Evolutionary conservation across 2,888 invertebrate genomes (phyloP).

Genomic region (Conistra vaccinii): DNA sequence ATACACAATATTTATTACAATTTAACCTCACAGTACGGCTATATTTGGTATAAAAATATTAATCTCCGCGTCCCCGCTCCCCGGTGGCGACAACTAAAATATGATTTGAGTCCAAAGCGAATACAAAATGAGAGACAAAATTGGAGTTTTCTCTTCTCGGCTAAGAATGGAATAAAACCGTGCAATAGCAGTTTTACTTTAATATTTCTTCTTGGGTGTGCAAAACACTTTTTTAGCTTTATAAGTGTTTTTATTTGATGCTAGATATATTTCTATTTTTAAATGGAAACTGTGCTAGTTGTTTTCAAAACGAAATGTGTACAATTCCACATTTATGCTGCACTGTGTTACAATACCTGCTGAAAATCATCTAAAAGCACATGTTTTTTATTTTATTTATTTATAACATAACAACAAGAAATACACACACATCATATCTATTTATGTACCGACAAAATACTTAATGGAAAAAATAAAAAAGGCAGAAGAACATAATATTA

Average conservation of each 20-base stretch:
- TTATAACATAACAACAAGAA: no score
- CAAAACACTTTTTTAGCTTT: constrained; percentile 68
- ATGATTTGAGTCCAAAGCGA: constrained; percentile 80
- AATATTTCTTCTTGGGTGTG: constrained; percentile 74
- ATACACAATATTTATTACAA: constrained; percentile 54
- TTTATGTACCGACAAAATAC: no score
- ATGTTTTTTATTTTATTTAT: no score
- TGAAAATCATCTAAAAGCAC: no score
- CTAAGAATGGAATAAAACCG: constrained; percentile 77
- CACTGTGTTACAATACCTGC: neutral
- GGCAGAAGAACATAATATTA: no score
- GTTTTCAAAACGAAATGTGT: neutral
- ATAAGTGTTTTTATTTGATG: constrained; percentile 55
- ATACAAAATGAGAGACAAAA: constrained; percentile 81
- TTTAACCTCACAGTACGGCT: constrained; percentile 59
- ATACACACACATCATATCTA: no score
- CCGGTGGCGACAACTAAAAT: constrained; percentile 77
- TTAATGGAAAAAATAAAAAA: no score
- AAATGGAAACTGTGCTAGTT: constrained; percentile 22
- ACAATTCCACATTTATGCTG: no score
- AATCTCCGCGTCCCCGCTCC: constrained; percentile 56
- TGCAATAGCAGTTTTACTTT: constrained; percentile 72
- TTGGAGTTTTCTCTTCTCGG: constrained; percentile 77
- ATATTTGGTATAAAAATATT: constrained; percentile 63
- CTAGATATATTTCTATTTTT: constrained; percentile 22